Percentiles rank a stretch among this genome's conserved stretches.
Evolutionary conservation across 2,888 invertebrate genomes (phyloP).

Genomic region (Thecocarcelia acutangulata): DNA sequence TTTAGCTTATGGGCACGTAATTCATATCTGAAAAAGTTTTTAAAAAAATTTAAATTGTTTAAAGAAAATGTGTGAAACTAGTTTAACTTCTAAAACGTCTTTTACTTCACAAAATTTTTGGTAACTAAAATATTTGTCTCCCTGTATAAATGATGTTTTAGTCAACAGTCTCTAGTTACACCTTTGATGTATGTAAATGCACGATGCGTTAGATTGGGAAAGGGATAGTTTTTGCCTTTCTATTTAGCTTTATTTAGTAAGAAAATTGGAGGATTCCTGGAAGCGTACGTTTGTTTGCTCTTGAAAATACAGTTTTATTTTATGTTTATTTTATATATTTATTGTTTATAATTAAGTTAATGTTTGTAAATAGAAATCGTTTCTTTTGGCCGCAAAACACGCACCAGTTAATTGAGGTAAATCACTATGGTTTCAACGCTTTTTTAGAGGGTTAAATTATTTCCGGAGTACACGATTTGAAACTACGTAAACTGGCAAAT

Average conservation of each 20-base stretch:
- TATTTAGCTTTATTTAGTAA: slow-evolving; percentile 21
- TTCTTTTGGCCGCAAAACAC: slow-evolving; percentile 64
- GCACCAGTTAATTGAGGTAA: slow-evolving; percentile 64
- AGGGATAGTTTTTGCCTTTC: slow-evolving; percentile 52
- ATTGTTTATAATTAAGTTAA: slow-evolving; percentile 66
- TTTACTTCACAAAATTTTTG: not conserved
- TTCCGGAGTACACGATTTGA: not conserved
- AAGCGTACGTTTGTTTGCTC: slow-evolving; percentile 45
- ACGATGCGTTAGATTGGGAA: not conserved
- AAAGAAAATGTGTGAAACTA: too few species aligned
- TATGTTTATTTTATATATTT: slow-evolving; percentile 57
- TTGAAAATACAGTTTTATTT: slow-evolving; percentile 39
- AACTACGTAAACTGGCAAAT: too few species aligned
- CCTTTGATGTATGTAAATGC: slow-evolving; percentile 38
- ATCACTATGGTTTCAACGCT: slow-evolving; percentile 54
- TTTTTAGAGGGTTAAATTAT: slow-evolving; percentile 24
- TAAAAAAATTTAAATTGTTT: too few species aligned
- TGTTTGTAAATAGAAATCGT: slow-evolving; percentile 57
- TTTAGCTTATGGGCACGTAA: not conserved
- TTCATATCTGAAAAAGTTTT: too few species aligned
- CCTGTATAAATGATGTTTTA: slow-evolving; percentile 2
- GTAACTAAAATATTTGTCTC: not conserved
- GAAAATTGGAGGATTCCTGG: slow-evolving; percentile 53
- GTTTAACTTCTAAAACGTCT: too few species aligned
- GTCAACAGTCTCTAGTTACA: slow-evolving; percentile 34